Percentiles rank a stretch among this genome's conserved stretches.
These are phyloP conservation scores for Melanotaenia duboulayi DNA, from an alignment of 2,113 vertebrate species.

Conservation along the genomic window DNA sequence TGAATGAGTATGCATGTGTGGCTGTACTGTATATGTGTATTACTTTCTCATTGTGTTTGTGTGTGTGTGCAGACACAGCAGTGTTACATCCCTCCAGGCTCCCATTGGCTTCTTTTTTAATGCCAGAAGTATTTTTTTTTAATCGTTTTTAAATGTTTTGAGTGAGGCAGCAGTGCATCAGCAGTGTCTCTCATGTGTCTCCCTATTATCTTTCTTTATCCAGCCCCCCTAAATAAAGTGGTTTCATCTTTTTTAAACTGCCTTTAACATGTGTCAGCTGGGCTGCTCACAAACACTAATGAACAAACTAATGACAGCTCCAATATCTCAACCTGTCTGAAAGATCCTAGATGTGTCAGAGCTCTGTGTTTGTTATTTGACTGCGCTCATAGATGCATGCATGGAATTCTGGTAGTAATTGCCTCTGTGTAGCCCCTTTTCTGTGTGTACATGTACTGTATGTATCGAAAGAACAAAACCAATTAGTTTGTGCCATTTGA, in stretches of 20 bases:
- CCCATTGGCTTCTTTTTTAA: constrained; percentile 76
- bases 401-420: constrained; percentile 2
- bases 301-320: constrained; percentile 77
- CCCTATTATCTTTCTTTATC: constrained; percentile 17
- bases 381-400: constrained; percentile 21
- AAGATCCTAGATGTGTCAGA: constrained; percentile 65
- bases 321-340: constrained; percentile 62
- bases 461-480: constrained; percentile 58
- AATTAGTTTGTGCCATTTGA: constrained; percentile 71
- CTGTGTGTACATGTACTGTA: constrained; percentile 40
- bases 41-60: constrained; percentile 11
- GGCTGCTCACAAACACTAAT: constrained; percentile 65
- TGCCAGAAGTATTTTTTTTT: constrained; percentile 69
- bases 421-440: constrained; percentile 19
- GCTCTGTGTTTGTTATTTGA: constrained; percentile 36
- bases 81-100: constrained; percentile 78
- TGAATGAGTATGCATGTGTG: constrained; percentile 56
- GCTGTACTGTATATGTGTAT: constrained; percentile 43
- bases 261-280: constrained; percentile 62
- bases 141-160: constrained; percentile 71
- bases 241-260: constrained; percentile 76
- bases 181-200: constrained; percentile 65
- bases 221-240: constrained; percentile 24
- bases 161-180: constrained; percentile 64
- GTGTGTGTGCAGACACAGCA: constrained; percentile 32